Evolutionary conservation across 2,888 invertebrate species (phyloP).

Genomic region (Druceiella hillmani): DNA sequence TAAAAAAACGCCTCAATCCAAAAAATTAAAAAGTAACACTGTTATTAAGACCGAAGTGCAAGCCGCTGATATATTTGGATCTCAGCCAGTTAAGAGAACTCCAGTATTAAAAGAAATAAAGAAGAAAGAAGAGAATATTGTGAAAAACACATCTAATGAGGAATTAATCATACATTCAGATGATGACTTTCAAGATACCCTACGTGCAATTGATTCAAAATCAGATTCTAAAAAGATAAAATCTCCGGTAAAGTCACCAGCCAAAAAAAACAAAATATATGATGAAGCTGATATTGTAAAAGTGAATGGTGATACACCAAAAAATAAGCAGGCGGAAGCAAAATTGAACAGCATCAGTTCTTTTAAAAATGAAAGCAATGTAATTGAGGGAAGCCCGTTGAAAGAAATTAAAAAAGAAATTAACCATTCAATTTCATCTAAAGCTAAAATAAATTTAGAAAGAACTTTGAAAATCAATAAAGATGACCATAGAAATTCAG

Average conservation of each 20-base stretch:
- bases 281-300: conserved; percentile 1
- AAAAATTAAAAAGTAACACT: conserved; percentile 28
- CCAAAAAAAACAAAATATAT: not conserved
- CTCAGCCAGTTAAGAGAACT: conserved; percentile 53
- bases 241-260: conserved; percentile 10
- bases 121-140: conserved; percentile 35
- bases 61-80: conserved; percentile 56
- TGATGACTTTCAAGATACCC: conserved; percentile 64
- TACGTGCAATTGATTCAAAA: conserved; percentile 58
- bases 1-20: conserved; percentile 27
- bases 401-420: too few relatives aligned
- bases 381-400: not conserved
- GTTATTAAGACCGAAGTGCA: conserved; percentile 37
- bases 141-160: conserved; percentile 30
- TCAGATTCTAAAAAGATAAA: conserved; percentile 29
- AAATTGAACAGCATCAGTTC: too few relatives aligned
- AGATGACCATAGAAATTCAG: too few relatives aligned
- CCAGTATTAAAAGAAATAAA: conserved; percentile 43
- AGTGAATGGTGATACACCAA: not conserved
- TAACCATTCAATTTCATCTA: too few relatives aligned
- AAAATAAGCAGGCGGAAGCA: conserved; percentile 1
- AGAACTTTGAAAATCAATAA: too few relatives aligned
- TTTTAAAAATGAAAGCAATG: too few relatives aligned
- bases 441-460: too few relatives aligned
- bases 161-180: conserved; percentile 56